These are phyloP conservation scores for Steatornis caripensis DNA, from an alignment of 2,113 vertebrate species.

Conservation along the genomic window DNA sequence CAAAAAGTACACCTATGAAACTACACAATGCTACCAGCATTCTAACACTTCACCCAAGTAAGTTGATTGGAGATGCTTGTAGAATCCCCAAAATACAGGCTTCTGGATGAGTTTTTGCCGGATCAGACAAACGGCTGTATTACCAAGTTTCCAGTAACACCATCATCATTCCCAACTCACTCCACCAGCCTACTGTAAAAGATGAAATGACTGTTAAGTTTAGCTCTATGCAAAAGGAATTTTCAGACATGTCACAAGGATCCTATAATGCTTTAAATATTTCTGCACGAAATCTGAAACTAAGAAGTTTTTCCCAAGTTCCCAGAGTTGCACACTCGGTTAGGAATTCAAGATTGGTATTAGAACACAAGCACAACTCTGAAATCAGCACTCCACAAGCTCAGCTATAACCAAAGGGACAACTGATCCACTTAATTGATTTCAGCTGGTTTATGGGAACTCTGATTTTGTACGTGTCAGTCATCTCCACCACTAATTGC, in stretches of 20 bases:
- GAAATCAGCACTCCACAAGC: neutral
- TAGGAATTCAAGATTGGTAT: neutral
- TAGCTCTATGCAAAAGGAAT: neutral
- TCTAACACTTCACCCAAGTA: neutral
- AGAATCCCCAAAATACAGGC: neutral
- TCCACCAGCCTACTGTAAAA: neutral
- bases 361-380: too few relatives aligned
- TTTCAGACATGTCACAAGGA: neutral
- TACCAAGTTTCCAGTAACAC: neutral
- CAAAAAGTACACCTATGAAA: rapidly evolving
- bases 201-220: neutral
- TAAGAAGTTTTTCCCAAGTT: neutral
- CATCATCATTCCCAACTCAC: neutral
- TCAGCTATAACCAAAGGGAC: neutral
- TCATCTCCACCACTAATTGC: neutral
- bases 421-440: neutral
- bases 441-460: neutral
- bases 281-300: neutral
- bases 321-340: neutral
- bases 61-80: neutral
- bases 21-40: neutral
- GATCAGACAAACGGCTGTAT: neutral
- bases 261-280: neutral
- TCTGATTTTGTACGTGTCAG: neutral
- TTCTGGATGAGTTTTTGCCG: neutral